Percentiles rank a stretch among this genome's conserved stretches.
These are phyloP conservation scores for Garrulus glandarius DNA, from an alignment of 2,797 vertebrate species.

Conservation along the genomic window DNA sequence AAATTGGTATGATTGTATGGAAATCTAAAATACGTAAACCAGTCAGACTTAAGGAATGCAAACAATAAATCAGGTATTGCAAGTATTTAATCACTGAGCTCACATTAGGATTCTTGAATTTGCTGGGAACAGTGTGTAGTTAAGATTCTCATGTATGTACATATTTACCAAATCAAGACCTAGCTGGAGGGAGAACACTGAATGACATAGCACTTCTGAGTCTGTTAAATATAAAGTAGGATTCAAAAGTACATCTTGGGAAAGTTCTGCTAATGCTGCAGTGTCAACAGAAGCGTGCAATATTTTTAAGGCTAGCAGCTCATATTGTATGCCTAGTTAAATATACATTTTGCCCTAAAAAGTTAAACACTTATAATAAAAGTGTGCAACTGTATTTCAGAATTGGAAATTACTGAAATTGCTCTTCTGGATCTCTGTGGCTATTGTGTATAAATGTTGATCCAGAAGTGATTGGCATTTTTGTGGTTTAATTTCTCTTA, in stretches of 20 bases:
- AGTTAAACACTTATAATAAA: not conserved
- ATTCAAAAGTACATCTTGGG: not conserved
- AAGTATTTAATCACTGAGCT: not conserved
- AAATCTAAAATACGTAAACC: not conserved
- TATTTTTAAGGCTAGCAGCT: not conserved
- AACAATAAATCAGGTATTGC: not conserved
- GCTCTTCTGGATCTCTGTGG: not conserved
- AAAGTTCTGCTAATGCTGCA: not conserved
- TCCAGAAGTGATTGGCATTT: not conserved
- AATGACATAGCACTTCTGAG: not conserved
- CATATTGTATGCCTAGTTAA: not conserved
- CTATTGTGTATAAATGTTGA: not conserved
- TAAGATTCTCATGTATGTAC: not conserved
- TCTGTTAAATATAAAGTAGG: not conserved
- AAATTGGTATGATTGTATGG: not conserved
- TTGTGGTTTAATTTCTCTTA: conserved; percentile 37
- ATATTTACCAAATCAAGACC: not conserved
- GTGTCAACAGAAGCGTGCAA: not conserved
- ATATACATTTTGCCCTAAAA: not conserved
- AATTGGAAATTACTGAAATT: not conserved
- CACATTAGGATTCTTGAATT: not conserved
- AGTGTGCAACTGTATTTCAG: not conserved
- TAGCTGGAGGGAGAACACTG: not conserved
- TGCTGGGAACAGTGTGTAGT: not conserved
- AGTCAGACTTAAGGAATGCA: not conserved